Conservation (phyloP, 2,797 vertebrate species). For the Molothrus ater region DNA sequence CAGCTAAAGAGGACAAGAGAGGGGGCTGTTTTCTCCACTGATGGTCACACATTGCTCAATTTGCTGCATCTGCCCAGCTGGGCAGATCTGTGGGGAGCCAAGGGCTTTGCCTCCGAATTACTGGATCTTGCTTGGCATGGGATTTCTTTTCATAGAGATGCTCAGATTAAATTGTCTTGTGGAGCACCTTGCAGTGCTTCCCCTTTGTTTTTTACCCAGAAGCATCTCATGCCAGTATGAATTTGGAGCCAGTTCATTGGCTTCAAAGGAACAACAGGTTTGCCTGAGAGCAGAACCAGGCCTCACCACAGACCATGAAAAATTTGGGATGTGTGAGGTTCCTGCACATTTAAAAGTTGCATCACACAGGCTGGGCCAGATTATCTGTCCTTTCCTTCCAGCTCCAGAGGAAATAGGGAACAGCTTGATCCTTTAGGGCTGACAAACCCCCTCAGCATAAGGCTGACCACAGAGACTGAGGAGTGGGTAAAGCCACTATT, state of each 20-base stretch:
- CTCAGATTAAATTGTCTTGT: background rate
- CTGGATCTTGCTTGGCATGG: background rate
- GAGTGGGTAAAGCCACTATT: constrained; percentile 1
- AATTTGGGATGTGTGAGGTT: background rate
- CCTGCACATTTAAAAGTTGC: background rate
- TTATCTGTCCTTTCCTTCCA: background rate
- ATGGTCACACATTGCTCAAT: background rate
- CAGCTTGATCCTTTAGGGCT: background rate
- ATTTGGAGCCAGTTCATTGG: background rate
- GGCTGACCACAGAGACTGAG: background rate
- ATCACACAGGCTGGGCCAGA: background rate
- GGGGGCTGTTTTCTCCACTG: rapidly evolving
- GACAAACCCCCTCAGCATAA: background rate
- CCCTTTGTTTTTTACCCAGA: background rate
- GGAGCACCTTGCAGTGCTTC: background rate
- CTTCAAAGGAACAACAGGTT: background rate
- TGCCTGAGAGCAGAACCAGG: background rate
- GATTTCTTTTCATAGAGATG: background rate
- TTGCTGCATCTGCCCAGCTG: background rate
- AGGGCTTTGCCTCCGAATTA: background rate
- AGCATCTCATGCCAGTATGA: background rate
- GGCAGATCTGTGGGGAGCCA: background rate
- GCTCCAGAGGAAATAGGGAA: background rate
- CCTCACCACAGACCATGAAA: rapidly evolving
- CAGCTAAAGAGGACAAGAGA: background rate